Evolutionary conservation across 2,888 invertebrate species (phyloP), one percentile per base, ranked within the genome.

Genomic region (Thymelicus lineola): DNA sequence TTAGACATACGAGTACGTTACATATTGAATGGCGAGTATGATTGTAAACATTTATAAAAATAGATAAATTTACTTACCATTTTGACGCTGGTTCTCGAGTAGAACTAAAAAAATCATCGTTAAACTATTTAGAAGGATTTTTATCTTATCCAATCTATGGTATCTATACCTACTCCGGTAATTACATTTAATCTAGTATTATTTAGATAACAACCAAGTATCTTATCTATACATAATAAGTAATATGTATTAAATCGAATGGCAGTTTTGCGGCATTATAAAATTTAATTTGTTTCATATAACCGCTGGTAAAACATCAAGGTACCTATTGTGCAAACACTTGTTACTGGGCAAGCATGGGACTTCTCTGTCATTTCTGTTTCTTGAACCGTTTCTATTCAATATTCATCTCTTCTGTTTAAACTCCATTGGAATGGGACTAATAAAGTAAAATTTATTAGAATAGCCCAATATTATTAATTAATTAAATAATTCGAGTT

Each of bases 61-160:
- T 6, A 15, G 7, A 12, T 35, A 28, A 36, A 48, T 28, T 61
- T 66, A 81, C 90, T 83, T 83, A 91, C 90, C 90, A 90, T 91
- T 74, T 75, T 85, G 74, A 70, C 79, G 85, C 86, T 82, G 84
- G 83, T 80, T 76, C 72, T 73, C 74, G 72, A 72, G 75, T 78
- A 78, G 74, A 75, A 71, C 69, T 74, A 77, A 85, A 77, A 50
- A 50, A 63, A 58, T 62, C 57, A 55, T 46, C 57, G 55, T 17
- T 14, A 45, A 76, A 79, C 77, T 72, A 72, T 73, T 71, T 64
- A 68, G 75, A 77, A 78, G 80, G 80, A 75, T 72, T 48, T 65
- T 73, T 85, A 85, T 87, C 88, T 87, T 83, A 87, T 87, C 88
- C 74, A 75, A 78, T 77, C 79, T 78, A 79, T 75, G 77, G 12